Evolutionary conservation across 92 coral and sea anemone species (phyloP).

Genomic region (Chrysogorgia sp.): DNA sequence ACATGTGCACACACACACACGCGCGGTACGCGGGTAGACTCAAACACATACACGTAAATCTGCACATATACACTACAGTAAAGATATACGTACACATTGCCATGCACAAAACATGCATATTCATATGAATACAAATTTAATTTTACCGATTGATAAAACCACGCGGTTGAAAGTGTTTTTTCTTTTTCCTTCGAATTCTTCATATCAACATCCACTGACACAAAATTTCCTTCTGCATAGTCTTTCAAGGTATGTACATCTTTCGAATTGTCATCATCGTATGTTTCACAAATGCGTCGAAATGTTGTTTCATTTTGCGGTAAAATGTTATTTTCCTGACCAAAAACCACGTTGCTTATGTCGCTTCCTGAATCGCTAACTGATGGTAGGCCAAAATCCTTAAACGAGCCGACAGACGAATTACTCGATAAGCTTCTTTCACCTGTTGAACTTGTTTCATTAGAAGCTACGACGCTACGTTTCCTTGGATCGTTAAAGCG

Average conservation of each 20-base stretch:
- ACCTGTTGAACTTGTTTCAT: not conserved
- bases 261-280: slow-evolving; percentile 1
- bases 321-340: slow-evolving; percentile 21
- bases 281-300: slow-evolving; percentile 15
- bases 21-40: too few species aligned
- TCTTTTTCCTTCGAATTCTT: slow-evolving; percentile 10
- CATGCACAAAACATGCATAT: too few species aligned
- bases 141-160: slow-evolving; percentile 40
- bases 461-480: not conserved
- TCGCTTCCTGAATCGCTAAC: slow-evolving; percentile 17
- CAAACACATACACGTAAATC: too few species aligned
- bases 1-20: too few species aligned
- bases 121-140: not conserved
- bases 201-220: not conserved
- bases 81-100: too few species aligned
- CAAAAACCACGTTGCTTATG: slow-evolving; percentile 14
- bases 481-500: slow-evolving; percentile 16
- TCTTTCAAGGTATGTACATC: slow-evolving; percentile 30
- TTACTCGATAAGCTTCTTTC: slow-evolving; percentile 13
- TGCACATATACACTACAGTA: too few species aligned
- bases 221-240: slow-evolving; percentile 17
- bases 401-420: slow-evolving; percentile 32
- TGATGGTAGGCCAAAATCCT: slow-evolving; percentile 32
- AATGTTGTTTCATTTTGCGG: slow-evolving; percentile 16
- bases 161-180: not conserved